These are phyloP conservation scores for Scolopax bukidnonensis DNA, from an alignment of 2,797 vertebrate species.

Conservation along the genomic window DNA sequence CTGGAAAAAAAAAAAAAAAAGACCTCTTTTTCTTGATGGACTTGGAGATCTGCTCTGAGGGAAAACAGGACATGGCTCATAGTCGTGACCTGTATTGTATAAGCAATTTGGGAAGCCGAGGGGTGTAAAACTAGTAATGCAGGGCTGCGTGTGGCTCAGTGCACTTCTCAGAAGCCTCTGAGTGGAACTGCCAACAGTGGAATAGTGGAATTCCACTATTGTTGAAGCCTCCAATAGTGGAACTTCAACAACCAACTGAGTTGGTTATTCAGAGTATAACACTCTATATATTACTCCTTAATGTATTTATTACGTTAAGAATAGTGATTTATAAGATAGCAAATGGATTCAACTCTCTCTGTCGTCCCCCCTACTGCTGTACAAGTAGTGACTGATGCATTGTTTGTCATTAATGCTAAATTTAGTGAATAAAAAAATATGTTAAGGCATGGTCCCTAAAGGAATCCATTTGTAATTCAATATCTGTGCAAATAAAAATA, in stretches of 20 bases:
- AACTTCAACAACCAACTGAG: neutral
- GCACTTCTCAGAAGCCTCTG: neutral
- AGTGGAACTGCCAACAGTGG: neutral
- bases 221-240: neutral
- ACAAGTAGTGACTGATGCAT: neutral
- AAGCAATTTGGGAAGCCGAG: neutral
- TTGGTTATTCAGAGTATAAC: neutral
- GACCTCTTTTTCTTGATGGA: neutral
- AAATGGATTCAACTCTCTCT: neutral
- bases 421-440: neutral
- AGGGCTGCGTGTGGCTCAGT: neutral
- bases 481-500: neutral
- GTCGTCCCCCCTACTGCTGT: neutral
- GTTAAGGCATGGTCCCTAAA: neutral
- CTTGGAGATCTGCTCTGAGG: neutral
- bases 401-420: neutral
- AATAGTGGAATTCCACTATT: too few relatives aligned
- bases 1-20: neutral
- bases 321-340: neutral
- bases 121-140: neutral
- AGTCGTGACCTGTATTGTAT: neutral
- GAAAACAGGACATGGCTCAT: neutral
- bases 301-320: neutral
- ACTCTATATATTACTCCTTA: neutral
- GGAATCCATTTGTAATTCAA: neutral